Conservation (phyloP, 2,113 vertebrate species). For the Petroica traversi region DNA sequence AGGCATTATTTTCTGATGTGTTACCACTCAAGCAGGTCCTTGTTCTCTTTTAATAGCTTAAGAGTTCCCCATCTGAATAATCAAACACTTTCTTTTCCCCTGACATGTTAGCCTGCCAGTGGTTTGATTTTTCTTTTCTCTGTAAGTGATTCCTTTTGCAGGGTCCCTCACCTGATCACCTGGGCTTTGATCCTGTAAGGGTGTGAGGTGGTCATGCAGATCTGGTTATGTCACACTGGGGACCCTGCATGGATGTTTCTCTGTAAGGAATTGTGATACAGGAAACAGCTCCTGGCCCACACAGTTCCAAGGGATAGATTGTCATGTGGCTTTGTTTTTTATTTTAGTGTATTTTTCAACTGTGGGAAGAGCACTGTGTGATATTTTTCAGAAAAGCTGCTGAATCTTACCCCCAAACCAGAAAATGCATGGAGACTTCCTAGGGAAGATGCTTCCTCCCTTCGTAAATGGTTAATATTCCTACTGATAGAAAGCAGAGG, state of each 20-base stretch:
- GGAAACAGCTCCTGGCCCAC: background rate
- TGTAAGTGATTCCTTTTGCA: background rate
- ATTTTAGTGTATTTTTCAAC: fast-evolving
- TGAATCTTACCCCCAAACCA: background rate
- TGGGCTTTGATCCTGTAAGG: background rate
- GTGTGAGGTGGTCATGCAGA: fast-evolving
- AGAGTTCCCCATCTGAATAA: background rate
- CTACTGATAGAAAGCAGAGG: background rate
- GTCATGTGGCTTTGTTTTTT: background rate
- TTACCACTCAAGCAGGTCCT: background rate
- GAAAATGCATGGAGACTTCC: background rate
- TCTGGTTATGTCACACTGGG: background rate
- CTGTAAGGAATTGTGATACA: background rate
- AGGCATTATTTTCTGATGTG: background rate
- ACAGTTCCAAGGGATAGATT: background rate
- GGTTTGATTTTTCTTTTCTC: background rate
- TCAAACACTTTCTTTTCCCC: background rate
- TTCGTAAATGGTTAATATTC: background rate
- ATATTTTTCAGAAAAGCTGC: background rate
- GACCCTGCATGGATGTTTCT: background rate
- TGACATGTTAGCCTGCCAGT: background rate
- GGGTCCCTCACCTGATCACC: background rate
- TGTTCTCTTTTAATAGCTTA: background rate
- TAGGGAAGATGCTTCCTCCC: background rate
- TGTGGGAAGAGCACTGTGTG: background rate